Percentiles rank a stretch among this genome's conserved stretches.
These are phyloP conservation scores for Aphrophora alni DNA, from an alignment of 2,888 invertebrate genomes.

Conservation along the genomic window DNA sequence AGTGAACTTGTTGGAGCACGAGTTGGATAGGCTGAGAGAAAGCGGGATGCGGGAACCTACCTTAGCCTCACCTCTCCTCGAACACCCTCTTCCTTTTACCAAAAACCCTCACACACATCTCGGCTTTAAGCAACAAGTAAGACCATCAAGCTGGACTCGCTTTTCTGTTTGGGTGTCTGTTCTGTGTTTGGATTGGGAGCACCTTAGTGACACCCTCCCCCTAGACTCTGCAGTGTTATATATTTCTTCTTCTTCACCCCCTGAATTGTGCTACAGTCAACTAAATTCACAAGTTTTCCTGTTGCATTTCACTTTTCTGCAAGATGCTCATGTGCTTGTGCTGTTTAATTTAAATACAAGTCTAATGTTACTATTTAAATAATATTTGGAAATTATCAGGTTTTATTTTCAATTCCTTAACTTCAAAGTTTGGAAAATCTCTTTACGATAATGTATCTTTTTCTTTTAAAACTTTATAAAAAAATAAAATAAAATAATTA, in stretches of 20 bases:
- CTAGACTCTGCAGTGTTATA: background rate
- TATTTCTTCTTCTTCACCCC: background rate
- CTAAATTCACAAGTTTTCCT: background rate
- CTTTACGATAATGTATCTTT: too few relatives aligned
- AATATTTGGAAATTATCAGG: too few relatives aligned
- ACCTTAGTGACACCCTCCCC: constrained; percentile 26
- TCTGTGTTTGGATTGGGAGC: constrained; percentile 13
- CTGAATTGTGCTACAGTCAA: background rate
- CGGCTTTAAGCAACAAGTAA: constrained; percentile 80
- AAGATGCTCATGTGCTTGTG: constrained; percentile 14
- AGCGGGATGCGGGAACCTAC: constrained; percentile 53
- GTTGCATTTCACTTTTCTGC: background rate
- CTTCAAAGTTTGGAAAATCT: too few relatives aligned
- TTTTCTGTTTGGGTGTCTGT: constrained; percentile 10
- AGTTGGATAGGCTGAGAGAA: constrained; percentile 68
- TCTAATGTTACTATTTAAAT: background rate
- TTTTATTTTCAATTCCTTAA: too few relatives aligned
- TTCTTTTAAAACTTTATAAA: too few relatives aligned
- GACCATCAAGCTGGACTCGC: constrained; percentile 56
- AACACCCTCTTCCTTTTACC: constrained; percentile 36
- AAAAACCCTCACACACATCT: constrained; percentile 35
- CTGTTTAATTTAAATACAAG: constrained; percentile 23
- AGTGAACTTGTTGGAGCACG: constrained; percentile 79
- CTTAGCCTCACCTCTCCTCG: constrained; percentile 63
- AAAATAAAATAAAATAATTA: too few relatives aligned